phyloP scores from a whole-genome alignment of 1,140 invertebrate genomes.

The Danaus melanippus region DNA sequence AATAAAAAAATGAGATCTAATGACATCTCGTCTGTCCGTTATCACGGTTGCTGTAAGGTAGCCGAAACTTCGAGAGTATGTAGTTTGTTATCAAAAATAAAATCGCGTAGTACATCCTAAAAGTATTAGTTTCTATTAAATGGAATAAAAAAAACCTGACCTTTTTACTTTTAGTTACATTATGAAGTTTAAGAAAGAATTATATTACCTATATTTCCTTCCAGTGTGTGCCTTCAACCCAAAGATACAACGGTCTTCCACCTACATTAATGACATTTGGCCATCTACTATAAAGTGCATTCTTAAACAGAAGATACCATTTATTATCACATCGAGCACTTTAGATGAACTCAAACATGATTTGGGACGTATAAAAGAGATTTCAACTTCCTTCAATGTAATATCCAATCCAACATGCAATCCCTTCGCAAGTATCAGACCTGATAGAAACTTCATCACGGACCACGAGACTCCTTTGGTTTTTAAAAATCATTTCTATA shows the following conservation, averaged over 20 bases:
- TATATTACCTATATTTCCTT: constrained; percentile 25
- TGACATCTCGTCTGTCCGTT: too few species aligned
- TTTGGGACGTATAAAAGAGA: constrained; percentile 60
- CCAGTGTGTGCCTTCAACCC: constrained; percentile 81
- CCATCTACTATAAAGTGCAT: constrained; percentile 74
- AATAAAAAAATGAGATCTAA: too few species aligned
- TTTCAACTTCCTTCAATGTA: constrained; percentile 55
- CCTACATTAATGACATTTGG: constrained; percentile 78
- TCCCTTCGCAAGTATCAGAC: constrained; percentile 77
- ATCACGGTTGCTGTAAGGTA: too few species aligned
- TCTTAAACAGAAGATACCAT: constrained; percentile 68
- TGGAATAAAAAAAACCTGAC: too few species aligned
- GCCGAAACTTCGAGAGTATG: too few species aligned
- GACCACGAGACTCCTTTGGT: constrained; percentile 79
- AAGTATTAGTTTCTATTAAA: too few species aligned
- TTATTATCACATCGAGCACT: constrained; percentile 78
- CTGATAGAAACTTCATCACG: constrained; percentile 82
- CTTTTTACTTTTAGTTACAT: too few species aligned
- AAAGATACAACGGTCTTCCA: constrained; percentile 77
- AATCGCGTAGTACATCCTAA: too few species aligned
- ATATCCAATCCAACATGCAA: constrained; percentile 73
- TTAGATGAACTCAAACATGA: constrained; percentile 76
- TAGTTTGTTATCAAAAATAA: too few species aligned
- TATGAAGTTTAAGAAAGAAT: too few species aligned
- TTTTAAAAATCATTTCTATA: constrained; percentile 80